These are phyloP conservation scores for Ceratotherium simum DNA, from an alignment of 2,113 vertebrate genomes.

Conservation along the genomic window DNA sequence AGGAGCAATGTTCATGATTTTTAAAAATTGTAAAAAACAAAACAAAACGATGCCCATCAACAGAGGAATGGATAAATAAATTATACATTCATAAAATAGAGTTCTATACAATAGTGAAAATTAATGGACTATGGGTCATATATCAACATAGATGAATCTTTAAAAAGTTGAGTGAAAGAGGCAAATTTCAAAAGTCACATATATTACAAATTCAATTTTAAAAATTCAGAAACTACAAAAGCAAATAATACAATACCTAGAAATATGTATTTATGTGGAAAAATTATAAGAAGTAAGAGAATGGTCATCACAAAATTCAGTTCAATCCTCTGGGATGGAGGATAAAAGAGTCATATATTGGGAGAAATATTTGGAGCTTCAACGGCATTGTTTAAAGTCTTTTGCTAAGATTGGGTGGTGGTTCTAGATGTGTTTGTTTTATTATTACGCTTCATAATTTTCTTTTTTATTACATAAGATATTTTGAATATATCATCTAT, in stretches of 20 bases:
- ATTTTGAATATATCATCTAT: background rate
- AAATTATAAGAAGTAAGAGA: constrained; percentile 26
- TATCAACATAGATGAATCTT: background rate
- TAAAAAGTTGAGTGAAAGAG: background rate
- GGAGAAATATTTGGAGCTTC: background rate
- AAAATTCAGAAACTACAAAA: constrained; percentile 16
- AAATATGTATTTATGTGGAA: background rate
- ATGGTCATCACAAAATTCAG: background rate
- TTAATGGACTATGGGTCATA: background rate
- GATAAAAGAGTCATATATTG: background rate
- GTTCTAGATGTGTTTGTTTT: background rate
- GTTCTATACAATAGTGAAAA: background rate
- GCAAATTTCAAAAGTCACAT: background rate
- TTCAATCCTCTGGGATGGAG: background rate
- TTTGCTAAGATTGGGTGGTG: background rate
- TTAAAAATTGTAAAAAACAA: background rate
- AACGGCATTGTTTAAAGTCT: background rate
- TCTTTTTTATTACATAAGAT: background rate
- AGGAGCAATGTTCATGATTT: background rate
- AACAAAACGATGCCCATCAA: background rate
- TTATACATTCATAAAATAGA: background rate
- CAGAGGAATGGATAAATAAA: background rate
- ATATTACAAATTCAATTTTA: background rate
- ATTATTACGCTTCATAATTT: background rate
- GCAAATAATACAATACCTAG: background rate